phyloP scores from a whole-genome alignment of 2,113 vertebrate species.

The Felis chaus region DNA sequence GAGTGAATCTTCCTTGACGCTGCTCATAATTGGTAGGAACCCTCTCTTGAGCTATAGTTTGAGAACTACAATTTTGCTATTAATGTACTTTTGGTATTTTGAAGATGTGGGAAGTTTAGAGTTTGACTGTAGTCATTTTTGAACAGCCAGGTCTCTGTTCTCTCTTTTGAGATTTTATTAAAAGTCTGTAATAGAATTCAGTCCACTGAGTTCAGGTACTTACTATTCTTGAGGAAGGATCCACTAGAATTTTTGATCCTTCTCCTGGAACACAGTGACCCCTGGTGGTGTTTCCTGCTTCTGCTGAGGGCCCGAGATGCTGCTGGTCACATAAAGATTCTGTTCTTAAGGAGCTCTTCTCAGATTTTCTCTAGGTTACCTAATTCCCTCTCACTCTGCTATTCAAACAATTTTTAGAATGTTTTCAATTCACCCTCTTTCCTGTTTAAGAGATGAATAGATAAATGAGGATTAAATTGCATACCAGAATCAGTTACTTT shows the following conservation, averaged over 20 bases:
- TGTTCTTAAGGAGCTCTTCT: background rate
- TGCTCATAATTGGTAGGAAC: background rate
- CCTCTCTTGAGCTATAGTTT: background rate
- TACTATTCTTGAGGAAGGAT: background rate
- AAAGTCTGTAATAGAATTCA: background rate
- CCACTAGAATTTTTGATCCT: background rate
- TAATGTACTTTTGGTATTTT: background rate
- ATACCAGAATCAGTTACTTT: background rate
- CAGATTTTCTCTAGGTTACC: background rate
- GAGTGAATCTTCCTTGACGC: background rate
- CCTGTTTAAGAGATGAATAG: background rate
- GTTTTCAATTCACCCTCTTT: background rate
- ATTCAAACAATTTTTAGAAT: slow-evolving; percentile 3
- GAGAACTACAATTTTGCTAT: background rate
- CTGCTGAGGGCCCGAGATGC: background rate
- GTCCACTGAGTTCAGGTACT: background rate
- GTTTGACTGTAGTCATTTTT: background rate
- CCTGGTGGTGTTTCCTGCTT: slow-evolving; percentile 40
- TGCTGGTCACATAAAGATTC: background rate
- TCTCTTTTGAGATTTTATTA: background rate
- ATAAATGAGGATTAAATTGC: background rate
- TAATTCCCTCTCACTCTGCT: background rate
- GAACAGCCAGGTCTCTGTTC: background rate
- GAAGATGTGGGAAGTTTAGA: background rate
- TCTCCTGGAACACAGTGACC: slow-evolving; percentile 52